A percentile compares a stretch with the other conserved stretches of the same genome.
Conservation (phyloP, 2,888 invertebrate species). For the Brachycybe producta region DNA sequence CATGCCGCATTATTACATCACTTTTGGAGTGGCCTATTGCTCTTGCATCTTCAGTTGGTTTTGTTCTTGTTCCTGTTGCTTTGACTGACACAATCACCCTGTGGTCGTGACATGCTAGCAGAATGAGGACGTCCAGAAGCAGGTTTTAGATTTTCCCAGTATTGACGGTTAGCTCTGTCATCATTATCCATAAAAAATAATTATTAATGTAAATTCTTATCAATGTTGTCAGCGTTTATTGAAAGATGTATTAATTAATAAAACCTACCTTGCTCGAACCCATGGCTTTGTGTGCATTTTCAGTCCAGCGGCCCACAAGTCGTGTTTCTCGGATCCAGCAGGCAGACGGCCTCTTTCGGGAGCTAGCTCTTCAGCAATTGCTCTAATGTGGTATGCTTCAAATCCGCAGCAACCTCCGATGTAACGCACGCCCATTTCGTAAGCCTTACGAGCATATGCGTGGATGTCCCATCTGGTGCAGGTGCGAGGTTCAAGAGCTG, state of each 20-base stretch:
- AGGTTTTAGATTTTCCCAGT: conserved; percentile 33
- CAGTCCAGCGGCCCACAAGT: conserved; percentile 33
- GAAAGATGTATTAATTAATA: background rate
- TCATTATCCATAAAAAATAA: conserved; percentile 15
- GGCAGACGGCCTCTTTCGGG: conserved; percentile 28
- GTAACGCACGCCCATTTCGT: conserved; percentile 33
- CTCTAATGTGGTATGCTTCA: conserved; percentile 35
- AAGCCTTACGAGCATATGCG: conserved; percentile 33
- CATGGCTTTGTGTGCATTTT: conserved; percentile 38
- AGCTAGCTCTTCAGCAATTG: conserved; percentile 33
- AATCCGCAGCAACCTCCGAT: conserved; percentile 37
- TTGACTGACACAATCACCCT: too few species aligned
- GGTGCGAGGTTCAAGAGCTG: conserved; percentile 33
- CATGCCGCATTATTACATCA: too few species aligned
- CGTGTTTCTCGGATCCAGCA: conserved; percentile 31
- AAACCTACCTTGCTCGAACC: conserved; percentile 32
- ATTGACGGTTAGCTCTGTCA: conserved; percentile 30
- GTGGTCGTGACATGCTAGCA: conserved; percentile 31
- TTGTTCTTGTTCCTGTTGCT: too few species aligned
- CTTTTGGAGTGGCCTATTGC: too few species aligned
- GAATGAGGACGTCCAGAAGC: conserved; percentile 33
- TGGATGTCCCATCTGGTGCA: conserved; percentile 36
- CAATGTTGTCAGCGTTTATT: background rate
- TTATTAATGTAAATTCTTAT: background rate
- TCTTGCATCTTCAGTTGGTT: too few species aligned